phyloP scores from a whole-genome alignment of 2,888 invertebrate genomes.

The Drosophila macrospina region DNA sequence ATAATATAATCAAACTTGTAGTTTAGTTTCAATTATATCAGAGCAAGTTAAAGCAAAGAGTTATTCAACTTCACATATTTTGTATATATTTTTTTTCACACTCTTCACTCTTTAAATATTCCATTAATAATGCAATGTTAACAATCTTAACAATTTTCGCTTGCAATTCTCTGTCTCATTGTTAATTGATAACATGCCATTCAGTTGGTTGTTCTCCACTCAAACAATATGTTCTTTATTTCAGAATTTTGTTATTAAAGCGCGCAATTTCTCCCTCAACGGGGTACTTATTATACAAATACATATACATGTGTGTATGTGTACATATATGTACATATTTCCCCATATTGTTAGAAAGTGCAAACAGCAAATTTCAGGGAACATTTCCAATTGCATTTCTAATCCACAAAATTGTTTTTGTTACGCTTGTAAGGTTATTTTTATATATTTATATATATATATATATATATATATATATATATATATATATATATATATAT shows the following conservation, averaged over 20 bases:
- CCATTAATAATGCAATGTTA: not conserved
- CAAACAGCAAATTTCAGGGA: constrained; percentile 26
- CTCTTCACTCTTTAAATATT: no score
- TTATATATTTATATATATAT: constrained; percentile 15
- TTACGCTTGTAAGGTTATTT: constrained; percentile 37
- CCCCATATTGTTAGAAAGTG: constrained; percentile 8
- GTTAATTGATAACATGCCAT: not conserved
- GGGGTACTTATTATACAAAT: not conserved
- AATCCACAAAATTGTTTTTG: constrained; percentile 41
- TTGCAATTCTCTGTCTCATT: not conserved
- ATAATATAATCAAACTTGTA: no score
- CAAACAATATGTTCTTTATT: constrained; percentile 10
- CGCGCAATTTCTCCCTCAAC: constrained; percentile 9
- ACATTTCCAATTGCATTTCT: constrained; percentile 44
- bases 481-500: not conserved
- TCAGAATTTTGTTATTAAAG: constrained; percentile 1
- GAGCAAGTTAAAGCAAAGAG: no score
- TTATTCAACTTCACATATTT: no score
- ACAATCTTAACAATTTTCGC: not conserved
- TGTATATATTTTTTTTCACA: no score
- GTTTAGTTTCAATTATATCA: no score
- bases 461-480: constrained; percentile 1
- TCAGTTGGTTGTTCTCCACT: not conserved
- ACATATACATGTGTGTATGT: not conserved
- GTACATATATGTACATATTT: no score